phyloP scores from a whole-genome alignment of 1,140 invertebrate species.

The Zaprionus lachaisei region DNA sequence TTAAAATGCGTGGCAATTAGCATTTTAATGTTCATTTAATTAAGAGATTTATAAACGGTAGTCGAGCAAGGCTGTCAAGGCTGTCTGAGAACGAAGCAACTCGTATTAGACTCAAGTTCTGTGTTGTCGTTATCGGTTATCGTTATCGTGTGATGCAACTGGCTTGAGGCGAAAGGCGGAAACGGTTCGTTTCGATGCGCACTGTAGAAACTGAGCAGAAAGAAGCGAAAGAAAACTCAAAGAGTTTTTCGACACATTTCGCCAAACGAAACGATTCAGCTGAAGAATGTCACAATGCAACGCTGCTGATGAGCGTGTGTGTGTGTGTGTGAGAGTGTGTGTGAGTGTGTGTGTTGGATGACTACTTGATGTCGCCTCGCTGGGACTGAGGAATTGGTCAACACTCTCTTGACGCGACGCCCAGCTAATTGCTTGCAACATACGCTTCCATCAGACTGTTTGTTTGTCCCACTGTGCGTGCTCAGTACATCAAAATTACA shows the following conservation, averaged over 20 bases:
- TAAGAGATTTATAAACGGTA: slow-evolving; percentile 67
- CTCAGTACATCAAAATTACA: slow-evolving; percentile 70
- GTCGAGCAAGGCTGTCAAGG: slow-evolving; percentile 23
- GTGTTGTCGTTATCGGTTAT: background rate
- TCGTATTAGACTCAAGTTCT: background rate
- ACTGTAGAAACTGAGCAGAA: slow-evolving; percentile 32
- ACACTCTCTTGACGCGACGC: slow-evolving; percentile 22
- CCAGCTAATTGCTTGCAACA: slow-evolving; percentile 56
- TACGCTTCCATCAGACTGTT: slow-evolving; percentile 14
- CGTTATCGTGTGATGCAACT: slow-evolving; percentile 15
- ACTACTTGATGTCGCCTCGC: slow-evolving; percentile 22
- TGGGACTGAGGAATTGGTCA: slow-evolving; percentile 33
- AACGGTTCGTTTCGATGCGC: slow-evolving; percentile 33
- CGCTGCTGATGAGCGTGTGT: background rate
- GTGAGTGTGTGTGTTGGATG: slow-evolving; percentile 4
- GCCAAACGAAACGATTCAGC: background rate
- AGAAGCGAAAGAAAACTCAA: background rate
- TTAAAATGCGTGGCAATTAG: slow-evolving; percentile 52
- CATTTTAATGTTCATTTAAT: slow-evolving; percentile 56
- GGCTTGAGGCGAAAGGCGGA: slow-evolving; percentile 41
- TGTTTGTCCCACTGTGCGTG: slow-evolving; percentile 39
- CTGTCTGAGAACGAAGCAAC: background rate
- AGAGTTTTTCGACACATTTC: background rate
- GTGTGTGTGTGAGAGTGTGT: background rate
- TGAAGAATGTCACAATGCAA: slow-evolving; percentile 36